phyloP scores from a whole-genome alignment of 2,113 vertebrate genomes.

The Nestor notabilis region DNA sequence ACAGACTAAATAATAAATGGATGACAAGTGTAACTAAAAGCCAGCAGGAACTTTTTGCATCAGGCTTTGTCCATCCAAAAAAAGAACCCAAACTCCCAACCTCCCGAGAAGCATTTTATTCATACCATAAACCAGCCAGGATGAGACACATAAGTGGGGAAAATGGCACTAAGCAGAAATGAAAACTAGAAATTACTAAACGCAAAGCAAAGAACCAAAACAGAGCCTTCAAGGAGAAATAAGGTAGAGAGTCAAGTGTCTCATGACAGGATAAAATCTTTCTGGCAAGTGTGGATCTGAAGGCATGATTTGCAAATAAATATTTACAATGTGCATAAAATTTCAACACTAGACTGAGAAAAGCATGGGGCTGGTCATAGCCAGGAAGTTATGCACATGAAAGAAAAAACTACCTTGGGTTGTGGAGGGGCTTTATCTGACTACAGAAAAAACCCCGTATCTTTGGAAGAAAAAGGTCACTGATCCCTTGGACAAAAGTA shows the following conservation, averaged over 20 bases:
- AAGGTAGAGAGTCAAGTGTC: not conserved
- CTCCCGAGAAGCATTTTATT: not conserved
- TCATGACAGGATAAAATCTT: constrained; percentile 27
- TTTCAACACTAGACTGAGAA: constrained; percentile 35
- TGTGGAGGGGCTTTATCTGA: not conserved
- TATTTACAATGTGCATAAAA: constrained; percentile 35
- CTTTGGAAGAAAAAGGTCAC: not conserved
- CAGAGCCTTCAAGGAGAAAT: not conserved
- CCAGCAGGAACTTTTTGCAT: not conserved
- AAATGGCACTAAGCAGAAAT: constrained; percentile 3
- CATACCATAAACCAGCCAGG: not conserved
- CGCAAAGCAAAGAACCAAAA: not conserved
- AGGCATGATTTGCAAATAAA: constrained; percentile 42
- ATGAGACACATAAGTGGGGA: not conserved
- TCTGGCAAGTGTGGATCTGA: not conserved
- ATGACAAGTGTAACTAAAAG: constrained; percentile 29
- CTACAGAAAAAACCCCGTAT: not conserved
- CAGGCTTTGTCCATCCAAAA: not conserved
- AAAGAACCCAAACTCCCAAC: not conserved
- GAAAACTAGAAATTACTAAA: not conserved
- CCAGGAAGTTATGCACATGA: not conserved
- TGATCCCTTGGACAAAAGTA: not conserved
- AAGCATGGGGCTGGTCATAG: not conserved
- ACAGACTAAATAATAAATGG: constrained; percentile 23
- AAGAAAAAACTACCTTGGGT: not conserved